These are phyloP conservation scores for Nothobranchius kuhntae DNA, from an alignment of 2,113 vertebrate genomes.

Conservation along the genomic window DNA sequence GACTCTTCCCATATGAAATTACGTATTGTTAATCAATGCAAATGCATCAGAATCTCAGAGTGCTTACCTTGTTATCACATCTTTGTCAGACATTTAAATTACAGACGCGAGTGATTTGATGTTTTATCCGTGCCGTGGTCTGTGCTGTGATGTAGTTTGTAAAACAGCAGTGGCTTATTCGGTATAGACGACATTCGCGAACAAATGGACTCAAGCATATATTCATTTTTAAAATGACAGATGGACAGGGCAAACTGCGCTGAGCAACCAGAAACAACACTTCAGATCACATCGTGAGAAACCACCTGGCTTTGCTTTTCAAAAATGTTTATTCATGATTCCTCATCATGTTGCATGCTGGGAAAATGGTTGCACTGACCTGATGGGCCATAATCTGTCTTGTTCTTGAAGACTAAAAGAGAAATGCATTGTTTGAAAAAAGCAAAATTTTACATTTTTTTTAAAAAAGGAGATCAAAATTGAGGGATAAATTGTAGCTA, in stretches of 20 bases:
- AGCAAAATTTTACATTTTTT: too few species aligned
- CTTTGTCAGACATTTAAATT: conserved; percentile 1
- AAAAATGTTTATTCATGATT: conserved; percentile 46
- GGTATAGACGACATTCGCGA: conserved; percentile 38
- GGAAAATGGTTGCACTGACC: conserved; percentile 36
- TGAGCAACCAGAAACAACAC: conserved; percentile 36
- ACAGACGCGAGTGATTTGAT: conserved; percentile 5
- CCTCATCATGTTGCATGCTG: conserved; percentile 26
- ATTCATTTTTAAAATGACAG: conserved; percentile 54
- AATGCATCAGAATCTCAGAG: background rate
- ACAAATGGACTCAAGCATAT: conserved; percentile 43
- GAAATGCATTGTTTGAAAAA: background rate
- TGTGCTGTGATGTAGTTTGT: conserved; percentile 4
- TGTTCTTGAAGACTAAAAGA: conserved; percentile 36
- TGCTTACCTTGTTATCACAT: background rate
- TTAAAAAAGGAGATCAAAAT: conserved; percentile 52
- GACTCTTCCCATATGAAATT: background rate
- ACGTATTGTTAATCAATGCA: background rate
- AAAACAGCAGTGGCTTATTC: conserved; percentile 35
- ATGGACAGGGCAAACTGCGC: conserved; percentile 47
- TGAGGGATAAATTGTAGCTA: conserved; percentile 18
- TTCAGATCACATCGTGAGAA: conserved; percentile 34
- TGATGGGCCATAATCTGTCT: conserved; percentile 64
- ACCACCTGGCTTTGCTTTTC: conserved; percentile 39
- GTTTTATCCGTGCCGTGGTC: conserved; percentile 13